These are phyloP conservation scores for Toxotes chatareus DNA, from an alignment of 2,113 vertebrate species.

Conservation along the genomic window DNA sequence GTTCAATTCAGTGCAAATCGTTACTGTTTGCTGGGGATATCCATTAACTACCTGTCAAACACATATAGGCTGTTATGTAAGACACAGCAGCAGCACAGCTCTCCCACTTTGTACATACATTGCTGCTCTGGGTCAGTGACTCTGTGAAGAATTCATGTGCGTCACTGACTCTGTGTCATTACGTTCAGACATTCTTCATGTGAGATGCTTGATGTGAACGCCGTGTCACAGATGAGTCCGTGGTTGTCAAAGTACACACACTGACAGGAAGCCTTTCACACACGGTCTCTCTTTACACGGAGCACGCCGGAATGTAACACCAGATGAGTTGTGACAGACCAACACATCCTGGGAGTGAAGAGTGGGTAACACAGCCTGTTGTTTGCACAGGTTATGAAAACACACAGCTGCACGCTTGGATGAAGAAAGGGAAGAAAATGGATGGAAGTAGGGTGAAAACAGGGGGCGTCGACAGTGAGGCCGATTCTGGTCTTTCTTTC, in stretches of 20 bases:
- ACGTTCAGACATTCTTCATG: not conserved
- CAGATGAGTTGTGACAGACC: slow-evolving; percentile 6
- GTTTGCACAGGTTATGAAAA: slow-evolving; percentile 56
- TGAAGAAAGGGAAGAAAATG: not conserved
- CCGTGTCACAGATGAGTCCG: not conserved
- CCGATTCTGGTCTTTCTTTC: slow-evolving; percentile 32
- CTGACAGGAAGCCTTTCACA: slow-evolving; percentile 6
- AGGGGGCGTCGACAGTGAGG: slow-evolving; percentile 19
- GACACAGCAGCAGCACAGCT: not conserved
- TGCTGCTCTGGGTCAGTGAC: slow-evolving; percentile 31
- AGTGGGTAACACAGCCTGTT: not conserved
- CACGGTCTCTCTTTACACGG: not conserved
- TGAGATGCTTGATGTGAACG: not conserved
- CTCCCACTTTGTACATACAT: slow-evolving; percentile 10
- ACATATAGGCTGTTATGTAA: slow-evolving; percentile 41
- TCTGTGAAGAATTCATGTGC: not conserved
- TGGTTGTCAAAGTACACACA: slow-evolving; percentile 2
- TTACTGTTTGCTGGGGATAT: slow-evolving; percentile 8
- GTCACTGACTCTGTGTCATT: slow-evolving; percentile 15
- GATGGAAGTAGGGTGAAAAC: slow-evolving; percentile 29
- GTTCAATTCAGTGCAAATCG: not conserved
- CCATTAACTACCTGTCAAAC: slow-evolving; percentile 29
- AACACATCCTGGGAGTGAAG: slow-evolving; percentile 6
- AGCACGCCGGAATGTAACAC: not conserved
- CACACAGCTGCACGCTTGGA: not conserved